phyloP scores from a whole-genome alignment of 2,113 vertebrate species.

The Amazona guildingii region DNA sequence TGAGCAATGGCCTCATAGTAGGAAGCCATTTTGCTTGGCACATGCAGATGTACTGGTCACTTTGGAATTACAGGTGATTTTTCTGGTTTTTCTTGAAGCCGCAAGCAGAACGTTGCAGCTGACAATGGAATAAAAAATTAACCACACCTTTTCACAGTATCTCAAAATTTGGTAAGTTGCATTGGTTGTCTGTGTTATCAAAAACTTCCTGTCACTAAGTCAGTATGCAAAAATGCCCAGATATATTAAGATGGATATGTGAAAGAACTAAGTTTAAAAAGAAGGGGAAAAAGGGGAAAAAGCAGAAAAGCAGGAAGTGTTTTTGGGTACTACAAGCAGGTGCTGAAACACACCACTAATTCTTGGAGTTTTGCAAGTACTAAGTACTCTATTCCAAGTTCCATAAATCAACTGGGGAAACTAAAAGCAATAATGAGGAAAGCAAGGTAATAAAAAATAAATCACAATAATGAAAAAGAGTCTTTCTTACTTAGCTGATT shows the following conservation, averaged over 20 bases:
- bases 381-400: neutral
- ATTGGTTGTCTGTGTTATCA: neutral
- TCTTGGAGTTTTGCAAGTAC: neutral
- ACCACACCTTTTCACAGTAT: neutral
- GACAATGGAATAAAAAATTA: neutral
- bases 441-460: neutral
- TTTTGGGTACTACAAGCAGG: neutral
- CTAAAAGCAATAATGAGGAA: neutral
- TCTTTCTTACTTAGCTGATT: neutral
- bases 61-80: neutral
- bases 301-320: neutral
- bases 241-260: neutral
- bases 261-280: neutral
- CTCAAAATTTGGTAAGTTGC: neutral
- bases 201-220: neutral
- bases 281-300: neutral
- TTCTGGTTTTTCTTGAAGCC: neutral
- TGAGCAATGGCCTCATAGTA: neutral
- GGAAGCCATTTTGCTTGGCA: neutral
- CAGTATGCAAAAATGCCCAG: neutral
- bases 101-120: neutral
- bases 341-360: neutral
- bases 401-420: neutral
- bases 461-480: neutral
- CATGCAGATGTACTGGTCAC: neutral